phyloP scores from a whole-genome alignment of 2,113 vertebrate genomes.

The Takifugu flavidus region DNA sequence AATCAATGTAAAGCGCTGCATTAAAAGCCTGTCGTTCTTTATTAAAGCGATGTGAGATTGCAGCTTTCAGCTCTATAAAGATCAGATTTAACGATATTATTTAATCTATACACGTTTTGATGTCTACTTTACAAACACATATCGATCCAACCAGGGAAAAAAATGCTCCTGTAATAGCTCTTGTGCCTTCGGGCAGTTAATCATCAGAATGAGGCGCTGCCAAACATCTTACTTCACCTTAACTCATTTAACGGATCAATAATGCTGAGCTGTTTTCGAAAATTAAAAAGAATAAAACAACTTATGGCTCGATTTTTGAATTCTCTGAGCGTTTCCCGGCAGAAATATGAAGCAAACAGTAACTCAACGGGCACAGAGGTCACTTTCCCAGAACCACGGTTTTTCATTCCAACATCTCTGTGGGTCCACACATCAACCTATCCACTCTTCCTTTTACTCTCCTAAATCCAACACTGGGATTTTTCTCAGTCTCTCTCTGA shows the following conservation, averaged over 20 bases:
- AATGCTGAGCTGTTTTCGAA: background rate
- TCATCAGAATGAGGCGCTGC: background rate
- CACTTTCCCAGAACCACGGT: background rate
- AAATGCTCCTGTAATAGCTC: background rate
- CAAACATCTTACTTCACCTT: background rate
- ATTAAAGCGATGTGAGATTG: too few relatives aligned
- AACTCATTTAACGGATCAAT: background rate
- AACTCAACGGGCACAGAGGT: background rate
- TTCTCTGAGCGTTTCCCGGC: background rate
- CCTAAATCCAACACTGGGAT: constrained; percentile 10
- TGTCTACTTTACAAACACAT: background rate
- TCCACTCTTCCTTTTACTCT: constrained; percentile 8
- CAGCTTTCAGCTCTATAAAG: background rate
- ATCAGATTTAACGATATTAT: background rate
- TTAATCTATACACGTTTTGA: background rate
- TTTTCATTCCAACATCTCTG: background rate
- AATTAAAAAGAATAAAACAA: background rate
- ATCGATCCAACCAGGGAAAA: background rate
- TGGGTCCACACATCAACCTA: background rate
- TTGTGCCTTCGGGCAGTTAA: background rate
- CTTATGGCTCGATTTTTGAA: background rate
- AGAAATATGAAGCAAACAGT: background rate
- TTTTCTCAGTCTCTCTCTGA: constrained; percentile 39
- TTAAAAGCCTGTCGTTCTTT: too few relatives aligned
- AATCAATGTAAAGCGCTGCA: too few relatives aligned